A percentile compares a stretch with the other conserved stretches of the same genome.
phyloP scores from a whole-genome alignment of 2,888 invertebrate species.

The Aelia acuminata region DNA sequence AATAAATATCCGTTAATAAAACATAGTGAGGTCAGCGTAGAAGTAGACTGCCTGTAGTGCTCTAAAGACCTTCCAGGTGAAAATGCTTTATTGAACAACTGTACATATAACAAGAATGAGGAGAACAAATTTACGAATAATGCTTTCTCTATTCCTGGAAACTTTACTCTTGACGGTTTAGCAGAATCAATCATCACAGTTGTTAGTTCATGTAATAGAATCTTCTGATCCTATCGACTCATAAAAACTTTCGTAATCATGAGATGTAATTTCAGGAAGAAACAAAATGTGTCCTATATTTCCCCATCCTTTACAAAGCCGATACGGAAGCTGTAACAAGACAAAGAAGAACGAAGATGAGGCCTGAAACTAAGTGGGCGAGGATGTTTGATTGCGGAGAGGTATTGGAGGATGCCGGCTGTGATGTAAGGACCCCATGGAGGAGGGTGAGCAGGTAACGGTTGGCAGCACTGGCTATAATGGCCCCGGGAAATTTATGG shows the following conservation, averaged over 20 bases:
- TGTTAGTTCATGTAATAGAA: background rate
- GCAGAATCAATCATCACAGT: background rate
- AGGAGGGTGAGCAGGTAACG: slow-evolving; percentile 27
- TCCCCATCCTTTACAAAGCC: background rate
- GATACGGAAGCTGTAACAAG: background rate
- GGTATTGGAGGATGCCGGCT: slow-evolving; percentile 18
- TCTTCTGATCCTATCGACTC: background rate
- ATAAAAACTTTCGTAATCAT: background rate
- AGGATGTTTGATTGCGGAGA: background rate
- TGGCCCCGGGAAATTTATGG: slow-evolving; percentile 45
- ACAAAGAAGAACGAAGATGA: background rate
- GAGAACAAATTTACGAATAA: too few species aligned
- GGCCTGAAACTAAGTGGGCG: slow-evolving; percentile 10
- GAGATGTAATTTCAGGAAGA: background rate
- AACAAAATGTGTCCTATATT: background rate
- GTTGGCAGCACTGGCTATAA: slow-evolving; percentile 45
- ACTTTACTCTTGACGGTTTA: too few species aligned
- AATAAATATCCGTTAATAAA: too few species aligned
- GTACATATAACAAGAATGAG: too few species aligned
- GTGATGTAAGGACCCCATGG: slow-evolving; percentile 27
- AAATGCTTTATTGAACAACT: too few species aligned
- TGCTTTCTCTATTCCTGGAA: too few species aligned
- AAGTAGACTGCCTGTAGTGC: too few species aligned
- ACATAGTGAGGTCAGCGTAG: too few species aligned
- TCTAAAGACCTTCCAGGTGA: too few species aligned